Base-by-base conservation (phyloP, 2,113 vertebrate species). In the Meriones unguiculatus region DNA sequence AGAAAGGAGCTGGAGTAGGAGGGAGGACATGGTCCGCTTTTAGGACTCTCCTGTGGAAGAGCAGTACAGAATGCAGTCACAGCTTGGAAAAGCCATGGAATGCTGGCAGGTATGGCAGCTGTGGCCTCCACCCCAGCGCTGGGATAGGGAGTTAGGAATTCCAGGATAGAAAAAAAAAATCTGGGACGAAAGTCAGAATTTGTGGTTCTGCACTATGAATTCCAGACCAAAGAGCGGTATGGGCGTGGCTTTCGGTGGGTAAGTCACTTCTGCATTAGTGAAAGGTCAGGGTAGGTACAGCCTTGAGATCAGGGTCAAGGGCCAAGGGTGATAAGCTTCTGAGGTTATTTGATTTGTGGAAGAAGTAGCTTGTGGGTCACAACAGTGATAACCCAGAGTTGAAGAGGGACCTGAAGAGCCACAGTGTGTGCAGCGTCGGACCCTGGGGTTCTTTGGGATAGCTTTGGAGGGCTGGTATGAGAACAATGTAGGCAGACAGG, bases 1-100 rank as follows among this genome's bases (percentile, higher is more conserved):
- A 2, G 30, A 15, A 11, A 0, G 0, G 28, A 28, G 64, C 24
- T 57, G 50, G 46, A 38, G 46, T 1, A 2, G 50, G 54, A 69
- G 24, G 50, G 5, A 59, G 8, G 12, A 4, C 1, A 17, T 5
- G 59, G n/a, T 8, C 17, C 30, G 35, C 25, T 46, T 64, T 46
- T 41, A 30, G n/a, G 86, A 50, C 11, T 38, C 50, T 32, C 54
- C 69, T 28, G n/a, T 41, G 9, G n/a, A 41, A 73, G 87, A 38
- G 67, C 4, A 54, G 22, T 38, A 72, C 50, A 72, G 32, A 25
- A 1, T 0, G 4, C 24, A 38, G 81, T 10, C 15, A 0, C 2
- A 20, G 52, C 12, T 9, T 32, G 30, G 35, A 57, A 76, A 64
- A 80, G 24, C n/a, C 72, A 62, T 54, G 38, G 52, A 41, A 22